A percentile compares a stretch with the other conserved stretches of the same genome.
Evolutionary conservation across 2,113 vertebrate genomes (phyloP).

Genomic region (Lepidothrix coronata): DNA sequence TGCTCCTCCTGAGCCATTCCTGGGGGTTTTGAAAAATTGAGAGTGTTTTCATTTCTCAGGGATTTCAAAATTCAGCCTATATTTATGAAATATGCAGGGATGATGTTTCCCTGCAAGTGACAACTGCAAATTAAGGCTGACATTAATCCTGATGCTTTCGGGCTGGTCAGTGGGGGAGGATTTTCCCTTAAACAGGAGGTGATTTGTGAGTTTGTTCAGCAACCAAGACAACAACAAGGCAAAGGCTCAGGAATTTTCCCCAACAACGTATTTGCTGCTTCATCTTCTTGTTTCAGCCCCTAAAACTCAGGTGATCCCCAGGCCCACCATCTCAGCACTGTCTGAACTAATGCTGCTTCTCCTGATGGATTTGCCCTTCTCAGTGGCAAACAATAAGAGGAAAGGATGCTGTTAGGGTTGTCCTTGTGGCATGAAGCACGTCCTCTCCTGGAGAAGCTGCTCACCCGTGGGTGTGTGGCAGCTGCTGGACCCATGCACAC

Average conservation of each 20-base stretch:
- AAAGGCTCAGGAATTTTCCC: neutral
- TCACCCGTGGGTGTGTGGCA: neutral
- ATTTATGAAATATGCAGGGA: constrained; percentile 10
- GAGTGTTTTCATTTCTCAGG: neutral
- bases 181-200: neutral
- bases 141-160: neutral
- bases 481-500: fast-evolving
- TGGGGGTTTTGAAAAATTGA: neutral
- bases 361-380: neutral
- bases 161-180: neutral
- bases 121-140: constrained; percentile 19
- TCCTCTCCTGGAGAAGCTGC: neutral
- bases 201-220: neutral
- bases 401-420: neutral
- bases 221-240: neutral
- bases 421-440: neutral
- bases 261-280: neutral
- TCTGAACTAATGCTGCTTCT: neutral
- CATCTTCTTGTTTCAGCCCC: neutral
- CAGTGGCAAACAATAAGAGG: neutral
- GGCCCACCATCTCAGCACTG: neutral
- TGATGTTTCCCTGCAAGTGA: neutral
- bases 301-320: neutral
- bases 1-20: neutral
- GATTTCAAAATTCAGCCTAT: neutral